Percentiles rank a stretch among this genome's conserved stretches.
Conservation (phyloP, 2,113 vertebrate genomes). For the Brachypodius melanocephalos region DNA sequence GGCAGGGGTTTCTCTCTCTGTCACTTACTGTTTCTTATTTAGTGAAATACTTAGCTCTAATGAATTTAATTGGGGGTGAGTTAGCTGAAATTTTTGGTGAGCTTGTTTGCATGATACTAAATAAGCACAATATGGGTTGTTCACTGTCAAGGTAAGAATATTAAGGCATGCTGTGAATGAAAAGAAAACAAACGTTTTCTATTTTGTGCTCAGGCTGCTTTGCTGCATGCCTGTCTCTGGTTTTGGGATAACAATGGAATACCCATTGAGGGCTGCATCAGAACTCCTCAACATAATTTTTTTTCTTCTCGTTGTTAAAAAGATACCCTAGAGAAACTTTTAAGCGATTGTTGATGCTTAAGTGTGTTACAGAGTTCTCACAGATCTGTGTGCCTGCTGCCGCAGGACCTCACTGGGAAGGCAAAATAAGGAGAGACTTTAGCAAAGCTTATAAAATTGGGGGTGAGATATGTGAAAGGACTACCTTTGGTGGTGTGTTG, state of each 20-base stretch:
- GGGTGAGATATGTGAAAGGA: background rate
- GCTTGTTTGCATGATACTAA: background rate
- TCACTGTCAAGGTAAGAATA: background rate
- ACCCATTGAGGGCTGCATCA: background rate
- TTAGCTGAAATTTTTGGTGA: background rate
- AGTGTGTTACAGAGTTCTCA: background rate
- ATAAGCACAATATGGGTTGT: background rate
- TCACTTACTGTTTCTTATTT: background rate
- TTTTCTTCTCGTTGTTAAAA: background rate
- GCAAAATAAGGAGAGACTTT: background rate
- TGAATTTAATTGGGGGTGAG: background rate
- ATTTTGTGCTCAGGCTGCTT: background rate
- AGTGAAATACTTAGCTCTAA: background rate
- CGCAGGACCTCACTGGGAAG: background rate
- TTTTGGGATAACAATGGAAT: background rate
- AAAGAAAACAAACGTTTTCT: background rate
- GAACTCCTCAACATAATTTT: background rate
- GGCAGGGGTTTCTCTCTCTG: background rate
- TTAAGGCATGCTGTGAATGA: background rate
- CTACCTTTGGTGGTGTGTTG: background rate
- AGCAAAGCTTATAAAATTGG: background rate
- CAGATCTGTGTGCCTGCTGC: background rate
- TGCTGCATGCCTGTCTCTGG: background rate
- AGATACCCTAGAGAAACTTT: background rate
- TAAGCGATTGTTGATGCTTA: background rate